Percentiles rank a stretch among this genome's conserved stretches.
Conservation (phyloP, 2,113 vertebrate genomes). For the Chroicocephalus ridibundus region DNA sequence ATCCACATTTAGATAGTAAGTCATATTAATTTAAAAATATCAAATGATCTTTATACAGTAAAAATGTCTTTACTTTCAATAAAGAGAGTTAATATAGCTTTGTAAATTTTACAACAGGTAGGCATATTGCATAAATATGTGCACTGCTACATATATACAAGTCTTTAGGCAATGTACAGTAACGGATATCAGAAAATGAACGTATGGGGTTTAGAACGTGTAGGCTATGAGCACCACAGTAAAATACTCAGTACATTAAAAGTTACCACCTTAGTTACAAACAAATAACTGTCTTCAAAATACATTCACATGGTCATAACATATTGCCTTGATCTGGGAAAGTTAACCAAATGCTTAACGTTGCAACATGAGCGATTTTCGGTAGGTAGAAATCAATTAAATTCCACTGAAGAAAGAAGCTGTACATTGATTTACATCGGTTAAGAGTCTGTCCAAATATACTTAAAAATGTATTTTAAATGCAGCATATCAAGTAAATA, state of each 20-base stretch:
- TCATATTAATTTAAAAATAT: not conserved
- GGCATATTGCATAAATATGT: not conserved
- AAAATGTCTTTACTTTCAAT: constrained; percentile 32
- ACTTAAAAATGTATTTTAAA: not conserved
- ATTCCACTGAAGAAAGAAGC: not conserved
- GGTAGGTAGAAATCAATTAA: not conserved
- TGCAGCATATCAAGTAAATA: not conserved
- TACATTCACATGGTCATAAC: not conserved
- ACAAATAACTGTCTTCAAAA: not conserved
- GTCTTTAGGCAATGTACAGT: not conserved
- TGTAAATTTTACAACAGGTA: not conserved
- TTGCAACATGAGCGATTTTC: not conserved
- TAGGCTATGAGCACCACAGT: not conserved
- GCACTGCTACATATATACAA: not conserved
- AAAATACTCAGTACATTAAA: not conserved
- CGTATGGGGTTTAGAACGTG: not conserved
- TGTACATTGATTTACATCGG: not conserved
- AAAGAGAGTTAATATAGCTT: not conserved
- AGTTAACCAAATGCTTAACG: not conserved
- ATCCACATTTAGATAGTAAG: not conserved
- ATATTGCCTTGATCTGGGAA: not conserved
- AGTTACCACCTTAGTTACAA: not conserved
- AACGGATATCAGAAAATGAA: not conserved
- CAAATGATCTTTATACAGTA: not conserved
- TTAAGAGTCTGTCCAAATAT: not conserved